phyloP scores from a whole-genome alignment of 2,888 invertebrate genomes.

The Euproctis similis region DNA sequence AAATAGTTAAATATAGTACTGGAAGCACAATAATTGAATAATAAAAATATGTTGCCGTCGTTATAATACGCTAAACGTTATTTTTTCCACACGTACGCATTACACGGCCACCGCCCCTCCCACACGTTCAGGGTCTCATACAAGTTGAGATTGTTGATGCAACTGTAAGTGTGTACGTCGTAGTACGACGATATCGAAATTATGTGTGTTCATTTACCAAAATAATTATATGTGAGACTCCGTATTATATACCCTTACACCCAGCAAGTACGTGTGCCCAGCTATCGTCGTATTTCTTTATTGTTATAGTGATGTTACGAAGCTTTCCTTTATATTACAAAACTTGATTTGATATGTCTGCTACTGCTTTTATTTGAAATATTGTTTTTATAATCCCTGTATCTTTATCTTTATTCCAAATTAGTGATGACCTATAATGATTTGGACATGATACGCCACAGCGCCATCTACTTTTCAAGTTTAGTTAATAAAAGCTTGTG shows the following conservation, averaged over 20 bases:
- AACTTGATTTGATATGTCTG: constrained; percentile 14
- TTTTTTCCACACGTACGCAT: constrained; percentile 70
- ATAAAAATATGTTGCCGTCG: too few relatives aligned
- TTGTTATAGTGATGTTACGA: constrained; percentile 48
- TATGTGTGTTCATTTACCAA: constrained; percentile 66
- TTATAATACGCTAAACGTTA: constrained; percentile 52
- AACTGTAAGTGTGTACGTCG: constrained; percentile 73
- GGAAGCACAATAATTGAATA: too few relatives aligned
- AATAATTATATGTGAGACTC: constrained; percentile 50
- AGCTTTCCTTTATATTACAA: constrained; percentile 39
- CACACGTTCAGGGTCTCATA: constrained; percentile 65
- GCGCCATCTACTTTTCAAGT: too few relatives aligned
- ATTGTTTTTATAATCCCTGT: constrained; percentile 25
- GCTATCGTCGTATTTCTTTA: constrained; percentile 53
- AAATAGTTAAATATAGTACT: too few relatives aligned
- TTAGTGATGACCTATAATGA: too few relatives aligned
- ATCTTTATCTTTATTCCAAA: constrained; percentile 15
- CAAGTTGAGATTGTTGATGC: constrained; percentile 72
- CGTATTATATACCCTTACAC: constrained; percentile 32
- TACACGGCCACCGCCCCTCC: constrained; percentile 49
- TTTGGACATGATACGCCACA: too few relatives aligned
- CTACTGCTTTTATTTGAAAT: constrained; percentile 4
- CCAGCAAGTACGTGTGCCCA: constrained; percentile 53
- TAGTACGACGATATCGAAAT: constrained; percentile 53
- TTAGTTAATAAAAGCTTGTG: too few relatives aligned